phyloP scores from a whole-genome alignment of 2,797 vertebrate species.

The Anguilla obscura region DNA sequence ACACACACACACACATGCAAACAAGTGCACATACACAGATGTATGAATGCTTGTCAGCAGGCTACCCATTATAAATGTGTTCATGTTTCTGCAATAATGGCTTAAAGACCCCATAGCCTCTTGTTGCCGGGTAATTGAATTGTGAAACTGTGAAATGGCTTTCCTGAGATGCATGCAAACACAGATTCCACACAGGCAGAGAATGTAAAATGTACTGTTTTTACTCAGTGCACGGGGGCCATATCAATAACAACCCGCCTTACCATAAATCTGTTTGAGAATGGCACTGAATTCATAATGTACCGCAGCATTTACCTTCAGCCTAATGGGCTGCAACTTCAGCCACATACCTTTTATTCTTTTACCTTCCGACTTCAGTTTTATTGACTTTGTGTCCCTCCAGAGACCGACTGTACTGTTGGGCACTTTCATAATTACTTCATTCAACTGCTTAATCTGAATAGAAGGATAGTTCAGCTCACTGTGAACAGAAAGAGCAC shows the following conservation, averaged over 20 bases:
- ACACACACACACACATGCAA: background rate
- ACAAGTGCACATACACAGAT: background rate
- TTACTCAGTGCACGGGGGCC: constrained; percentile 4
- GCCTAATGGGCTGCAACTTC: background rate
- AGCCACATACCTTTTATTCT: background rate
- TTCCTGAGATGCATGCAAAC: constrained; percentile 13
- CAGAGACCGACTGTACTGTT: constrained; percentile 52
- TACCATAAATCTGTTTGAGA: background rate
- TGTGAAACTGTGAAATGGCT: constrained; percentile 38
- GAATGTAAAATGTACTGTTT: background rate
- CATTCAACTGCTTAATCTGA: background rate
- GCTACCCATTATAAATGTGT: constrained; percentile 23
- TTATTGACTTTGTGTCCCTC: constrained; percentile 61
- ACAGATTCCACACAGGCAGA: background rate
- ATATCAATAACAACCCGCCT: background rate
- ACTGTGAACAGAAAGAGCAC: background rate
- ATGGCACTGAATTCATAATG: background rate
- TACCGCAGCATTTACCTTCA: background rate
- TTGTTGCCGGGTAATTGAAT: constrained; percentile 1
- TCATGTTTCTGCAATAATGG: background rate
- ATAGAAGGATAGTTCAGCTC: background rate
- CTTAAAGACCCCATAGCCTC: background rate
- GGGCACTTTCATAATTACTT: background rate
- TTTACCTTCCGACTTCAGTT: constrained; percentile 18
- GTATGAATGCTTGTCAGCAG: background rate